Conservation (phyloP, 2,888 invertebrate genomes). For the Plebejus melissa region DNA sequence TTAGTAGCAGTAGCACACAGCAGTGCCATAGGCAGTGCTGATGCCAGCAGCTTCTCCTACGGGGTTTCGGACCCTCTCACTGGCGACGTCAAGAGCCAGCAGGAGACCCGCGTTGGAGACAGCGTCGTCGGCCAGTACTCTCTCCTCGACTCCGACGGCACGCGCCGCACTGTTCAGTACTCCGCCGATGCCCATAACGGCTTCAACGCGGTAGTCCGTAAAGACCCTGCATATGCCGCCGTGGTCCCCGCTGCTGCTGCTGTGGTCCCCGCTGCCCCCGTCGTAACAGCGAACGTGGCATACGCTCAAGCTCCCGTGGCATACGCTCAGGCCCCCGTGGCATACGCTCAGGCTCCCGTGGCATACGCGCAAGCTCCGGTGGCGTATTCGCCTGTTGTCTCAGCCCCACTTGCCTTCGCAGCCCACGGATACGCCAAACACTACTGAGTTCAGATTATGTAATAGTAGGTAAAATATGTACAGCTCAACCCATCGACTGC, state of each 20-base stretch:
- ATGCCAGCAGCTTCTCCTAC: slow-evolving; percentile 63
- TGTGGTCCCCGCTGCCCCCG: background rate
- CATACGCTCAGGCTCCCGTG: slow-evolving; percentile 10
- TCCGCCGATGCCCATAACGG: slow-evolving; percentile 66
- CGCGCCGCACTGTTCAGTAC: slow-evolving; percentile 61
- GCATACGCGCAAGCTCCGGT: background rate
- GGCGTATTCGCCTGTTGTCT: background rate
- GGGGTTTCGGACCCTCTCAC: slow-evolving; percentile 68
- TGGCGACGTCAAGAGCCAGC: slow-evolving; percentile 69
- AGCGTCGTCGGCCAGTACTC: slow-evolving; percentile 71
- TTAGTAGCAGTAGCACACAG: slow-evolving; percentile 47
- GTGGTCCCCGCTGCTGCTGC: background rate
- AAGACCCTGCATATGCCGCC: slow-evolving; percentile 54
- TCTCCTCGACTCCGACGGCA: slow-evolving; percentile 40
- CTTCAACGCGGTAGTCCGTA: slow-evolving; percentile 75
- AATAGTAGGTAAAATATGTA: slow-evolving; percentile 1
- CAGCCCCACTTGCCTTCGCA: background rate
- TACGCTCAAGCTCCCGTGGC: slow-evolving; percentile 1
- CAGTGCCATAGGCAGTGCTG: slow-evolving; percentile 37
- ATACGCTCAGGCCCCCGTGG: background rate
- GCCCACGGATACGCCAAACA: background rate
- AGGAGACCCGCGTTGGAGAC: slow-evolving; percentile 66
- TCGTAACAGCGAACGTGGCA: slow-evolving; percentile 13
- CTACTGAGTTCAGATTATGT: background rate
- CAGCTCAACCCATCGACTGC: slow-evolving; percentile 24